phyloP scores from a whole-genome alignment of 1,140 invertebrate species.

The Drosophila miranda region DNA sequence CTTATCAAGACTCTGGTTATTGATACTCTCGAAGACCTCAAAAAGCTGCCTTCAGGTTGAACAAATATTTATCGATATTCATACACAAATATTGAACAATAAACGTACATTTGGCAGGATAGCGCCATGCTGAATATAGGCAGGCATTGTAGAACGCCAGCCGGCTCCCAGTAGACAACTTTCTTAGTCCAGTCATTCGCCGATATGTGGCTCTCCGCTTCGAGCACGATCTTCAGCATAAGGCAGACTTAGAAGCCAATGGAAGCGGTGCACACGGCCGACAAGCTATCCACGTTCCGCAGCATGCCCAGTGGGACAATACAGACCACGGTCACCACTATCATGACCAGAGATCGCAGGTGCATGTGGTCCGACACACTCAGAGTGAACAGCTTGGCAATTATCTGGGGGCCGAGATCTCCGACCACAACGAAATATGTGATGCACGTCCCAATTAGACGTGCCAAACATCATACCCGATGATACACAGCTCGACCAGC shows the following conservation, averaged over 20 bases:
- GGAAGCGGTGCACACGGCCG: slow-evolving; percentile 92
- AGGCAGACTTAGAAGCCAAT: slow-evolving; percentile 95
- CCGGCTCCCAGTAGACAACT: slow-evolving; percentile 92
- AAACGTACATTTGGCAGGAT: slow-evolving; percentile 94
- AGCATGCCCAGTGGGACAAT: slow-evolving; percentile 95
- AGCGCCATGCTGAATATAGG: slow-evolving; percentile 98
- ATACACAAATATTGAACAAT: neutral
- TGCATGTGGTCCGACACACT: slow-evolving; percentile 86
- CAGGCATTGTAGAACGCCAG: slow-evolving; percentile 93
- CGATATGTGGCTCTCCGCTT: slow-evolving; percentile 89
- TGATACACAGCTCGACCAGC: slow-evolving; percentile 94
- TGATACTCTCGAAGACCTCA: slow-evolving; percentile 95
- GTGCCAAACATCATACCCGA: too few relatives aligned
- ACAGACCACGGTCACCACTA: slow-evolving; percentile 90
- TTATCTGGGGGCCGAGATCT: slow-evolving; percentile 95
- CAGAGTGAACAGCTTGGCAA: slow-evolving; percentile 90
- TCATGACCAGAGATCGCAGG: slow-evolving; percentile 66
- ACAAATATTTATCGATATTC: neutral
- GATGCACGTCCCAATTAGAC: slow-evolving; percentile 95
- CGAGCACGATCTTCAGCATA: slow-evolving; percentile 91
- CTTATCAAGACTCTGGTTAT: slow-evolving; percentile 93
- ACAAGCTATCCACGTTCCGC: slow-evolving; percentile 95
- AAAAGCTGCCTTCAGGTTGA: slow-evolving; percentile 91
- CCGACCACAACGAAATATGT: slow-evolving; percentile 99
- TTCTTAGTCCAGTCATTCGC: slow-evolving; percentile 88